Evolutionary conservation across 53 echinoderm and acorn worm species (phyloP).

Genomic region (Glandiceps talaboti): DNA sequence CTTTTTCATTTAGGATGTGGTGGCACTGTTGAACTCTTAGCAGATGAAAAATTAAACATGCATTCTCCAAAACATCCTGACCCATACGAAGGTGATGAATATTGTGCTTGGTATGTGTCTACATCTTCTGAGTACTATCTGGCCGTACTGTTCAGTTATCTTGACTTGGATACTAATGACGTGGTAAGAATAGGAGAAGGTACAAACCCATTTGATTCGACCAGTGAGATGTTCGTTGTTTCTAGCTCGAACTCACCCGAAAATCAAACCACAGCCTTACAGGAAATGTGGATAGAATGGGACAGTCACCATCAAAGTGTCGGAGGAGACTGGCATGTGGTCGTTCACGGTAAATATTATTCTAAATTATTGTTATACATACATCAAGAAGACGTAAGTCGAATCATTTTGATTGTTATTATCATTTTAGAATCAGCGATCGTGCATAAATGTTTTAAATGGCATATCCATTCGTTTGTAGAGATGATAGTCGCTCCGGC

Average conservation of each 20-base stretch:
- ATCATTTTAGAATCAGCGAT: no score
- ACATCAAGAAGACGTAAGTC: no score
- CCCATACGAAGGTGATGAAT: not conserved
- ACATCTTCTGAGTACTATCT: not conserved
- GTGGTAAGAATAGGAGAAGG: not conserved
- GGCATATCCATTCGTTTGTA: no score
- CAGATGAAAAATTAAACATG: not conserved
- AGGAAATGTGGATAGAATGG: not conserved
- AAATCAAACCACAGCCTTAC: not conserved
- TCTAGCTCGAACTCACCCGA: not conserved
- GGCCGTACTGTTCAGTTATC: not conserved
- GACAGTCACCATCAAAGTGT: not conserved
- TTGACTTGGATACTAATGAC: not conserved
- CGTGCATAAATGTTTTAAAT: no score
- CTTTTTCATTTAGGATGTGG: not conserved
- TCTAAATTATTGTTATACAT: no score
- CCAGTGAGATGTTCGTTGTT: not conserved
- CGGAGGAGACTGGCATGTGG: not conserved
- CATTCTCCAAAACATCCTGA: not conserved
- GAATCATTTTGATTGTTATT: no score
- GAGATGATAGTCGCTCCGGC: no score
- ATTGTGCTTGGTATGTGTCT: not conserved
- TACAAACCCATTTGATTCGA: not conserved
- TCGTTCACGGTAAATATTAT: no score
- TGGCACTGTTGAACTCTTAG: not conserved